Evolutionary conservation across 2,797 vertebrate genomes (phyloP).

Genomic region (Amphiprion clarkii): DNA sequence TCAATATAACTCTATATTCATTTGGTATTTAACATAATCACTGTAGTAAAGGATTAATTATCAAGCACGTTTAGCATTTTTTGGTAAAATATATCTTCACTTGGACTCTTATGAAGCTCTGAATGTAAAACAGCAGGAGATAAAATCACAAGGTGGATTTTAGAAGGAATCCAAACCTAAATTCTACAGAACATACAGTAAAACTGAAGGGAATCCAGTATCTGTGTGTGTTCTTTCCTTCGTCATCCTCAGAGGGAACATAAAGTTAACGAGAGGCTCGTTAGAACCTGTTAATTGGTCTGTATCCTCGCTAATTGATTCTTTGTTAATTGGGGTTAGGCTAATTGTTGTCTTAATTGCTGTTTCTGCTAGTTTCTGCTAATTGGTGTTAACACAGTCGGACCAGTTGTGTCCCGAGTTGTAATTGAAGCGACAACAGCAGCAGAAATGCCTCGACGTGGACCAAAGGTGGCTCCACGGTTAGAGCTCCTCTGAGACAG

Average conservation of each 20-base stretch:
- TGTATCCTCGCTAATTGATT: constrained; percentile 91
- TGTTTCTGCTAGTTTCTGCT: constrained; percentile 89
- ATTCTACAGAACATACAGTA: background rate
- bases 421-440: constrained; percentile 64
- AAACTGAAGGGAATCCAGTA: constrained; percentile 27
- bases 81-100: too few relatives aligned
- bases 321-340: constrained; percentile 85
- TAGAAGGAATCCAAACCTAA: too few relatives aligned
- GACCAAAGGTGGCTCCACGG: constrained; percentile 84
- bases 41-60: too few relatives aligned
- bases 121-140: too few relatives aligned
- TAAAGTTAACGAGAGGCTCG: constrained; percentile 84
- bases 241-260: constrained; percentile 80
- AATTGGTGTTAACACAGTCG: constrained; percentile 90
- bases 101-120: too few relatives aligned
- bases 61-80: too few relatives aligned
- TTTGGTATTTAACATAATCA: too few relatives aligned
- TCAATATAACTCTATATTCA: too few relatives aligned
- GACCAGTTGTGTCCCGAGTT: constrained; percentile 77
- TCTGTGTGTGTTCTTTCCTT: constrained; percentile 58
- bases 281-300: constrained; percentile 90
- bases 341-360: constrained; percentile 77
- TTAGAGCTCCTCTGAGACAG: constrained; percentile 88
- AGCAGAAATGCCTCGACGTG: constrained; percentile 66
- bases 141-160: too few relatives aligned